Evolutionary conservation across 2,113 vertebrate species (phyloP).

Genomic region (Austrofundulus limnaeus): DNA sequence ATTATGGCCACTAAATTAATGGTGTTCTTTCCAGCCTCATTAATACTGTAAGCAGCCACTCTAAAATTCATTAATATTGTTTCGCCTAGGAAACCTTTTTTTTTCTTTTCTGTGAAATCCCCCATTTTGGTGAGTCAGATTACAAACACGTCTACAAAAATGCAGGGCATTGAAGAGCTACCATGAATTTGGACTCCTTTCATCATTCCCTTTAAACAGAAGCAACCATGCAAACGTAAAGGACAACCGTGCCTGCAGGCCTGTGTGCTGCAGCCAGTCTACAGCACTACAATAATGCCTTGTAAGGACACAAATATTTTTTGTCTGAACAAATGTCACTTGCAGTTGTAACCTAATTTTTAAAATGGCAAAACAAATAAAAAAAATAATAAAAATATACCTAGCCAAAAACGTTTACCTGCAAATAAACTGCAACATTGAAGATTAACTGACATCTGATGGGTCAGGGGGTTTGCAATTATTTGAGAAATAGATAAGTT

Average conservation of each 20-base stretch:
- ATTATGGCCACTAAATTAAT: conserved; percentile 57
- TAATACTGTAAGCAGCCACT: conserved; percentile 65
- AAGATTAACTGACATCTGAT: not conserved
- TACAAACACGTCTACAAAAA: conserved; percentile 23
- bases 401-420: conserved; percentile 7
- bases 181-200: conserved; percentile 31
- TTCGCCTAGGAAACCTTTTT: conserved; percentile 32
- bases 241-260: conserved; percentile 27
- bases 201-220: conserved; percentile 42
- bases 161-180: conserved; percentile 16
- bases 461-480: not conserved
- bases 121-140: conserved; percentile 30
- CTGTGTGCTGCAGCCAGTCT: not conserved
- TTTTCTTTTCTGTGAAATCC: conserved; percentile 20
- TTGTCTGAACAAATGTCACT: conserved; percentile 29
- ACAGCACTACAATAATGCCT: conserved; percentile 7
- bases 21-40: conserved; percentile 57
- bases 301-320: conserved; percentile 27
- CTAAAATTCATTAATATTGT: conserved; percentile 69
- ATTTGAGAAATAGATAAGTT: not conserved
- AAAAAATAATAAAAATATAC: too few species aligned
- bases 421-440: conserved; percentile 10
- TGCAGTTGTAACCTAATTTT: too few species aligned
- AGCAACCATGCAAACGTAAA: conserved; percentile 34
- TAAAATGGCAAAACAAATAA: too few species aligned